Conservation (phyloP, 2,888 invertebrate genomes). For the Auanema freiburgensis region DNA sequence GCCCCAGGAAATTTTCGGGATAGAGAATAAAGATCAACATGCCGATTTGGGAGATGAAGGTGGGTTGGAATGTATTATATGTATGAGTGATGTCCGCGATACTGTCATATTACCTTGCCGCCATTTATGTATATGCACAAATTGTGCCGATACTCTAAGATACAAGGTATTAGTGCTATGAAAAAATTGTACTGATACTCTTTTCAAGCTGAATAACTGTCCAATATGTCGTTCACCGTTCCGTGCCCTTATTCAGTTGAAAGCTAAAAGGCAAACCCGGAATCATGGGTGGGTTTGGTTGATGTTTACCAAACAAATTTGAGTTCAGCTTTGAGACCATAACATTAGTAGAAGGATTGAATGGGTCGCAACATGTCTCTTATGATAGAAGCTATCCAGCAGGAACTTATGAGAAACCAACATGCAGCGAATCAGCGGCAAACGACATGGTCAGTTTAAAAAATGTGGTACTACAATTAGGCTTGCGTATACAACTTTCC, state of each 20-base stretch:
- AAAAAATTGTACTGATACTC: not conserved
- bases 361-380: constrained; percentile 33
- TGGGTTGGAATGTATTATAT: constrained; percentile 97
- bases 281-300: constrained; percentile 25
- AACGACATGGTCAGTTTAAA: too few species aligned
- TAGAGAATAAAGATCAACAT: constrained; percentile 82
- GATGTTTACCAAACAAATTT: not conserved
- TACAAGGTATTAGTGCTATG: constrained; percentile 72
- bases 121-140: constrained; percentile 93
- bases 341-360: constrained; percentile 58
- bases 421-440: not conserved
- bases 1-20: constrained; percentile 86
- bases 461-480: too few species aligned
- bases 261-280: constrained; percentile 70
- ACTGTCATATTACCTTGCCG: constrained; percentile 94
- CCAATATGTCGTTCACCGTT: constrained; percentile 99
- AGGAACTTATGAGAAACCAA: not conserved
- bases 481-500: too few species aligned
- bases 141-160: constrained; percentile 92
- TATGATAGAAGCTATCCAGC: not conserved
- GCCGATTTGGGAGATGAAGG: constrained; percentile 74
- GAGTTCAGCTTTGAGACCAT: constrained; percentile 59
- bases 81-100: constrained; percentile 92
- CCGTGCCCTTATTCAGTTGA: constrained; percentile 89
- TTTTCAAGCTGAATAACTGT: constrained; percentile 83